Conservation (phyloP, 1,140 invertebrate species). For the Holcopasites calliopsidis region DNA sequence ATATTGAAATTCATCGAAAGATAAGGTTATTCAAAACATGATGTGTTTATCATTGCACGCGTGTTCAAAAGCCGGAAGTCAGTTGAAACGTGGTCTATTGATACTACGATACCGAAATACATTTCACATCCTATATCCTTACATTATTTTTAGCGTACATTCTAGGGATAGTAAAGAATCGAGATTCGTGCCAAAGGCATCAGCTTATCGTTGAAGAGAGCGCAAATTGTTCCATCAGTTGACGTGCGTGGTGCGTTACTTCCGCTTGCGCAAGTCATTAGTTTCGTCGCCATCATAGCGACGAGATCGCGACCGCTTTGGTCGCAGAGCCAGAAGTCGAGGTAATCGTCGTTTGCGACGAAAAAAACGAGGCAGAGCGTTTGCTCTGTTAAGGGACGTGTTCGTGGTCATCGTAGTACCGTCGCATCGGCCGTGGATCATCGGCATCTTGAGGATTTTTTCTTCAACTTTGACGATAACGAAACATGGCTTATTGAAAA, state of each 20-base stretch:
- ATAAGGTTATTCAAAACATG: background rate
- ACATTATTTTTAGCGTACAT: background rate
- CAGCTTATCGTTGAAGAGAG: background rate
- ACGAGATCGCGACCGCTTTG: constrained; percentile 79
- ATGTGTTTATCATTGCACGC: background rate
- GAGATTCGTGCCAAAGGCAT: background rate
- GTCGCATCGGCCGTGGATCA: constrained; percentile 34
- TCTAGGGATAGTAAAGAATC: background rate
- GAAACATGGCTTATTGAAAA: constrained; percentile 89
- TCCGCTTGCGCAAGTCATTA: constrained; percentile 62
- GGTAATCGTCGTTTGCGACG: constrained; percentile 83
- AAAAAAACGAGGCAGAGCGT: constrained; percentile 79
- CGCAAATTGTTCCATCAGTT: background rate
- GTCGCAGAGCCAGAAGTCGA: constrained; percentile 73
- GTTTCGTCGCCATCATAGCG: constrained; percentile 85
- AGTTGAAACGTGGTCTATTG: too few relatives aligned
- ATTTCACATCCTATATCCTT: background rate
- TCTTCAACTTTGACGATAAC: constrained; percentile 73
- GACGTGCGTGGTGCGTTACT: constrained; percentile 24
- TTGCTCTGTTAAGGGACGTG: constrained; percentile 53
- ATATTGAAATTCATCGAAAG: background rate
- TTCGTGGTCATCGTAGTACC: constrained; percentile 40
- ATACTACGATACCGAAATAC: background rate
- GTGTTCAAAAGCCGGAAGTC: background rate
- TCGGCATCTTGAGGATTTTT: constrained; percentile 64